phyloP scores from a whole-genome alignment of 1,140 invertebrate species.

The Danaus melanippus region DNA sequence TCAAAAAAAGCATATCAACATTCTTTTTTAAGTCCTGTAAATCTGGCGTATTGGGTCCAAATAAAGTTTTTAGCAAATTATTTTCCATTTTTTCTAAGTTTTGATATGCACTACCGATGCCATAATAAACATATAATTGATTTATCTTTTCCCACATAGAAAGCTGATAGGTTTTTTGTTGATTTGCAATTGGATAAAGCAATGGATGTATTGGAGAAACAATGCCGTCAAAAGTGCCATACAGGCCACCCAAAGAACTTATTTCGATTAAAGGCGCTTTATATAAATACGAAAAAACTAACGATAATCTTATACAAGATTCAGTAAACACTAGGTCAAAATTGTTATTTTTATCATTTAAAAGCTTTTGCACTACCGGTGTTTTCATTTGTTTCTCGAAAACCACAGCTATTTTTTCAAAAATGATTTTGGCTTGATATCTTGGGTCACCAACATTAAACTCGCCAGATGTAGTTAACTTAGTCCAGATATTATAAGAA shows the following conservation, averaged over 20 bases:
- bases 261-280: constrained; percentile 53
- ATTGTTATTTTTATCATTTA: constrained; percentile 27
- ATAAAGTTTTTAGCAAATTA: constrained; percentile 41
- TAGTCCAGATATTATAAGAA: too few relatives aligned
- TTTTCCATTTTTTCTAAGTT: constrained; percentile 28
- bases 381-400: constrained; percentile 32
- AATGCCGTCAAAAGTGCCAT: constrained; percentile 25
- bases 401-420: too few relatives aligned
- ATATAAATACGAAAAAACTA: constrained; percentile 48
- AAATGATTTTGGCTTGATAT: too few relatives aligned
- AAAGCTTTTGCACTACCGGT: constrained; percentile 31
- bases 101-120: not conserved
- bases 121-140: constrained; percentile 20
- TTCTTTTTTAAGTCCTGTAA: constrained; percentile 59
- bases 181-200: constrained; percentile 53
- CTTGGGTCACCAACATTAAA: too few relatives aligned
- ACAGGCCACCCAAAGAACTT: constrained; percentile 35
- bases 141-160: constrained; percentile 38
- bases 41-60: constrained; percentile 47
- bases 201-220: constrained; percentile 63
- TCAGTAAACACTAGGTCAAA: constrained; percentile 53
- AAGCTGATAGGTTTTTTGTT: constrained; percentile 32
- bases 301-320: constrained; percentile 24
- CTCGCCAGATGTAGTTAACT: too few relatives aligned
- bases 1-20: constrained; percentile 71